phyloP scores from a whole-genome alignment of 2,113 vertebrate genomes.

The Phalacrocorax aristotelis region DNA sequence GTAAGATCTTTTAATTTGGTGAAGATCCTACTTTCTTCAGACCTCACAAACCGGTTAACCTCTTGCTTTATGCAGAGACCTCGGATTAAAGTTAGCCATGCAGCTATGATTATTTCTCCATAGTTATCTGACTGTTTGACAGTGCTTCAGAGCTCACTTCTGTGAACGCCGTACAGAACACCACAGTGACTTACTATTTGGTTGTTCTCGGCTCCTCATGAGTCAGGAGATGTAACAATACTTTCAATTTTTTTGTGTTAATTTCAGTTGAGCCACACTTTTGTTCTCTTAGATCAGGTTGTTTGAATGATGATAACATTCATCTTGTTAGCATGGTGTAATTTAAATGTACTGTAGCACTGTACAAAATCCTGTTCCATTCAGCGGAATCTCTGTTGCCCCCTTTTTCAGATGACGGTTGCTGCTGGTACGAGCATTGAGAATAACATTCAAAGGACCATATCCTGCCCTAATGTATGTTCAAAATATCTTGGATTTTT shows the following conservation, averaged over 20 bases:
- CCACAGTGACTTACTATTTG: fast-evolving
- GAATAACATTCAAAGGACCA: constrained; percentile 78
- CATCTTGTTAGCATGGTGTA: background rate
- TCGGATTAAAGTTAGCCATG: background rate
- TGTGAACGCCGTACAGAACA: background rate
- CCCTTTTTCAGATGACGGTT: constrained; percentile 76
- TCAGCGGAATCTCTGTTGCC: constrained; percentile 69
- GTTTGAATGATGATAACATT: background rate
- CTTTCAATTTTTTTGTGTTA: background rate
- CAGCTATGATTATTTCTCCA: background rate
- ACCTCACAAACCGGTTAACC: background rate
- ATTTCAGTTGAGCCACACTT: constrained; percentile 29
- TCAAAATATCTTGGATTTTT: constrained; percentile 64
- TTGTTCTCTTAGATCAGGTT: background rate
- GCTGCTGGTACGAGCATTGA: constrained; percentile 75
- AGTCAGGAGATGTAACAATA: constrained; percentile 31
- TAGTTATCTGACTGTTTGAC: background rate
- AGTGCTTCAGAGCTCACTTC: background rate
- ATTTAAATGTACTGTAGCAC: constrained; percentile 20
- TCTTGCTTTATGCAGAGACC: background rate
- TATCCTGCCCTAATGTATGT: constrained; percentile 78
- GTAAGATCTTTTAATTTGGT: background rate
- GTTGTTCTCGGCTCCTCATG: background rate
- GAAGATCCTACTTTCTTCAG: background rate
- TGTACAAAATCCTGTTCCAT: constrained; percentile 51